Conservation (phyloP, 2,888 invertebrate genomes). For the Stramonita haemastoma region DNA sequence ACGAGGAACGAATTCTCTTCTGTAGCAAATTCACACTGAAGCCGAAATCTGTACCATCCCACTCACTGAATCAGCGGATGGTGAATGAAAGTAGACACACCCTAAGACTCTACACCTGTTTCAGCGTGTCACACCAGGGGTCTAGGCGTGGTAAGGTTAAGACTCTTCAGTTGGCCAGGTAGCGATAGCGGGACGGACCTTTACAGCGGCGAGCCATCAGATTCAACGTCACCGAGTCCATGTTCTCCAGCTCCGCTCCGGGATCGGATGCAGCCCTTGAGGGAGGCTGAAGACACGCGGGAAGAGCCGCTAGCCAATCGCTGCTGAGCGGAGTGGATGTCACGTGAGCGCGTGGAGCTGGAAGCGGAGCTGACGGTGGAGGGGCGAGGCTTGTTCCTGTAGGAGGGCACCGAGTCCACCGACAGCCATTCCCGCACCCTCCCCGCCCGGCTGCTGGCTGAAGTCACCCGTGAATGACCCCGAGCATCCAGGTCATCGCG, state of each 20-base stretch:
- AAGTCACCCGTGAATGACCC: not conserved
- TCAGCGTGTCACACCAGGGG: not conserved
- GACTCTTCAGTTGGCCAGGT: conserved; percentile 28
- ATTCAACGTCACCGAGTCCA: conserved; percentile 34
- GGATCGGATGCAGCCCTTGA: conserved; percentile 21
- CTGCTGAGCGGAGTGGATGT: conserved; percentile 27
- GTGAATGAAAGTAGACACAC: not conserved
- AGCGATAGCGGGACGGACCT: conserved; percentile 29
- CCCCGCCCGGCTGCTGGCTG: conserved; percentile 21
- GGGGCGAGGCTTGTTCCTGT: conserved; percentile 9
- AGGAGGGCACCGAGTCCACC: not conserved
- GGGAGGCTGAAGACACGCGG: conserved; percentile 25
- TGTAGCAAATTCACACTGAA: not conserved
- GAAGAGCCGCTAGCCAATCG: conserved; percentile 8
- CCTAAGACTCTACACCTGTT: not conserved
- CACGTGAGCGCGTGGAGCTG: conserved; percentile 37
- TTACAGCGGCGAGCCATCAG: conserved; percentile 30
- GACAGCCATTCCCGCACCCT: conserved; percentile 24
- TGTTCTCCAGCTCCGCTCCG: conserved; percentile 25
- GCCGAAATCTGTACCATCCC: not conserved
- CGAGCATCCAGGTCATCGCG: not conserved
- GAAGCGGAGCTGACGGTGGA: conserved; percentile 36
- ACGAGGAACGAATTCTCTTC: not conserved
- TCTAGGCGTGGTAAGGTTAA: conserved; percentile 27
- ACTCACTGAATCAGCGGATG: not conserved